Evolutionary conservation across 2,888 invertebrate species (phyloP), one percentile per base, ranked within the genome.

Genomic region (Zaprionus obscuricornis): DNA sequence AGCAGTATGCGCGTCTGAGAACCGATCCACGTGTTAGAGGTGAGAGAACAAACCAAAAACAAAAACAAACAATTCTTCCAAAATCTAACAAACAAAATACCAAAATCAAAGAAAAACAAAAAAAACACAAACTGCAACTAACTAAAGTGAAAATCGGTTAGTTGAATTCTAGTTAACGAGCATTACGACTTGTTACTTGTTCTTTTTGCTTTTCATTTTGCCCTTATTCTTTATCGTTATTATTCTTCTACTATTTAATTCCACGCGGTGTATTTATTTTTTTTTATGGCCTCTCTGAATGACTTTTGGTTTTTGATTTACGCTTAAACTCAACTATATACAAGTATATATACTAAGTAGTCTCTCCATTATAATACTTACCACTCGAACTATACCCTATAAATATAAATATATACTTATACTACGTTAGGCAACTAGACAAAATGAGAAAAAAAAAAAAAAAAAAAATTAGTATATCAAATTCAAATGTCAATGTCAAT

Each of bases 1-100:
- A 97, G 91, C 97, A 97, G 91, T 96, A 96, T 89, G 95, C 95
- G 71, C 93, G 96, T 84, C 92, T 97, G 74, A 93, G 96, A 87
- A 88, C 87, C 79, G 88, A 88, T 88, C 88, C 88, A 72, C 86
- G 88, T 87, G 88, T 88, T 79, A 79, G 88, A 88, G 88, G 88
- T 88, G 88, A 87, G 86, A 86, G 58, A 66, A 67, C 29, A 66
- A 66, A 36, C 43, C 37, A 29, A 45, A 46, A 59, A 46, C 27
- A 60, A 62, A 52, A 29, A 49, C 40, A 64, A 58, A 34, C 57
- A 33, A 17, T 43, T 47, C 39, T 27, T 20, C 16, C 7, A 17
- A 72, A 56, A 34, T 24, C 31, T 43, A 56, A 43, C 17, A 51
- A 42, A n/a, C 26, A 20, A 55, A 43, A 22, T 24, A 29, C 31